phyloP scores from a whole-genome alignment of 2,797 vertebrate genomes.

The Chloroceryle inda region DNA sequence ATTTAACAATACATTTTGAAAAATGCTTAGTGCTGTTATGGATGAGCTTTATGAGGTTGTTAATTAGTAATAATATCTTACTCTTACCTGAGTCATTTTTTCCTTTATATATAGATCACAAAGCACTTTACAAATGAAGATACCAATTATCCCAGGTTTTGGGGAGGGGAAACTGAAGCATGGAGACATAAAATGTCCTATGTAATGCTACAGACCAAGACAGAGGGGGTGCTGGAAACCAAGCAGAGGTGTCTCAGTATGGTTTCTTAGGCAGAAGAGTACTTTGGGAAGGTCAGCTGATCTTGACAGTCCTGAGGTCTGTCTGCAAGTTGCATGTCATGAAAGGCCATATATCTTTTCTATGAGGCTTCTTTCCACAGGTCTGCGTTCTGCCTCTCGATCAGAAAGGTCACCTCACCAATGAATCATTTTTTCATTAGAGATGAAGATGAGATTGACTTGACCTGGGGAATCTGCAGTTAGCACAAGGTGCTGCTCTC shows the following conservation, averaged over 20 bases:
- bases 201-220: background rate
- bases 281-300: background rate
- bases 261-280: background rate
- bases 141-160: background rate
- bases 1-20: background rate
- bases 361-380: background rate
- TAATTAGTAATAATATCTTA: constrained; percentile 4
- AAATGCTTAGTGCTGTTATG: background rate
- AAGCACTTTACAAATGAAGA: background rate
- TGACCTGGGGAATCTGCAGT: background rate
- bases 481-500: background rate
- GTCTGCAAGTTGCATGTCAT: background rate
- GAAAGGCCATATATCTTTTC: constrained; percentile 4
- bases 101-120: background rate
- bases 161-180: background rate
- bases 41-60: background rate
- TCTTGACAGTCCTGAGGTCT: background rate
- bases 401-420: background rate
- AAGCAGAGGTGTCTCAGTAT: background rate
- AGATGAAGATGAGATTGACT: constrained; percentile 12
- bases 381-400: background rate
- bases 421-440: constrained; percentile 26
- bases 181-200: background rate
- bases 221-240: background rate
- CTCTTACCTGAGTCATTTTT: background rate